Percentiles rank a stretch among this genome's conserved stretches.
These are phyloP conservation scores for Oncorhynchus clarkii DNA, from an alignment of 2,113 vertebrate species.

Conservation along the genomic window DNA sequence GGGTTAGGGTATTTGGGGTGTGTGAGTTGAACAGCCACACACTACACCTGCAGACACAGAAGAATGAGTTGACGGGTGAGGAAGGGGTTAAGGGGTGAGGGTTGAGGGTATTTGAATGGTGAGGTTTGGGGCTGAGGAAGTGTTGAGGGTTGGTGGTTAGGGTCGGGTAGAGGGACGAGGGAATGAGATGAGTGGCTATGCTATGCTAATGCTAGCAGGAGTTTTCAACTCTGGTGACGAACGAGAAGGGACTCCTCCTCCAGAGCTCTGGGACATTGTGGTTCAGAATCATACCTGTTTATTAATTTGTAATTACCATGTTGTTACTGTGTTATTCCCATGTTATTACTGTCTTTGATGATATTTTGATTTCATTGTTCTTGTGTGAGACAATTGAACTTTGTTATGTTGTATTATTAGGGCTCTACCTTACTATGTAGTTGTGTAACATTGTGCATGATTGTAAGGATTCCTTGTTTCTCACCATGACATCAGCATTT, in stretches of 20 bases:
- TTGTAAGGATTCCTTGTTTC: conserved; percentile 1
- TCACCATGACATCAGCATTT: not conserved
- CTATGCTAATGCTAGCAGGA: conserved; percentile 24
- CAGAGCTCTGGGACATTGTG: conserved; percentile 47
- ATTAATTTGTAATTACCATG: not conserved
- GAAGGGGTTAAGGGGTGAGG: not conserved
- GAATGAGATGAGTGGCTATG: not conserved
- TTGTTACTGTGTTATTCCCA: conserved; percentile 15
- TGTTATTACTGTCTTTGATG: conserved; percentile 11
- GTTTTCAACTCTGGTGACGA: conserved; percentile 46
- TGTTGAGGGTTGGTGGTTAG: not conserved
- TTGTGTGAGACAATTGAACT: conserved; percentile 24
- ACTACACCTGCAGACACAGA: not conserved
- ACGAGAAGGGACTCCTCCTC: conserved; percentile 44
- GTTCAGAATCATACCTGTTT: conserved; percentile 34
- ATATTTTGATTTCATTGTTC: conserved; percentile 18
- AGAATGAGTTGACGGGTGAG: not conserved
- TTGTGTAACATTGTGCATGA: conserved; percentile 4
- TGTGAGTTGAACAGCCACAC: not conserved
- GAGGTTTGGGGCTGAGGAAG: not conserved
- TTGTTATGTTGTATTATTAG: conserved; percentile 17
- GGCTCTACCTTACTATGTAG: conserved; percentile 2
- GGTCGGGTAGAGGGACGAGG: not conserved
- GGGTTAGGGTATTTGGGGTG: not conserved
- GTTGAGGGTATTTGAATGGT: not conserved